A percentile compares a stretch with the other conserved stretches of the same genome.
Evolutionary conservation across 2,888 invertebrate species (phyloP).

Genomic region (Pyralis farinalis): DNA sequence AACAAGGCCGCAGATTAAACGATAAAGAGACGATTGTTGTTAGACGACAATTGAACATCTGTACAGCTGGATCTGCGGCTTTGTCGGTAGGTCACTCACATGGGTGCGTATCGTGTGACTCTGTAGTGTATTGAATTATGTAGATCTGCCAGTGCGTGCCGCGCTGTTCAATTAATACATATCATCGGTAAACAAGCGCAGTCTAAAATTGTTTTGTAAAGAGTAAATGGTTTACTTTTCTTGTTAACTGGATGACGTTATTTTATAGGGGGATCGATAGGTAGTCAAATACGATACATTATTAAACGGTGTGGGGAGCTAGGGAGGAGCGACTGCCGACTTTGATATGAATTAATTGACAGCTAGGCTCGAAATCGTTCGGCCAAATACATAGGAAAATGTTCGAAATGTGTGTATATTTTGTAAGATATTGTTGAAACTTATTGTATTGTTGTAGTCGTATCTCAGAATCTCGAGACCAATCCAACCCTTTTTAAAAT

Average conservation of each 20-base stretch:
- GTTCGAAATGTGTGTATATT: constrained; percentile 58
- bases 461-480: constrained; percentile 75
- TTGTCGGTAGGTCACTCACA: constrained; percentile 18
- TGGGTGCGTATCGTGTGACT: background rate
- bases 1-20: constrained; percentile 44
- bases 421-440: constrained; percentile 70
- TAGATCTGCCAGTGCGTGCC: constrained; percentile 9
- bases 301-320: background rate
- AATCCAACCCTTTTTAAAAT: constrained; percentile 70
- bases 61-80: constrained; percentile 25
- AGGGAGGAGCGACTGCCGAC: constrained; percentile 1
- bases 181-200: background rate
- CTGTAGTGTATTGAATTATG: constrained; percentile 1
- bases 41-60: constrained; percentile 19
- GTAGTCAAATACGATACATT: background rate
- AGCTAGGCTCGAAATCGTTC: constrained; percentile 24
- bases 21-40: constrained; percentile 31
- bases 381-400: constrained; percentile 27
- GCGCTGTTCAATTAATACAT: constrained; percentile 12
- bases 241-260: background rate
- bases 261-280: constrained; percentile 6
- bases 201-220: background rate
- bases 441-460: constrained; percentile 59
- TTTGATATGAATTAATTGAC: constrained; percentile 14
- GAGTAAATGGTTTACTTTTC: background rate